These are phyloP conservation scores for Eristalinus sepulchralis DNA, from an alignment of 2,888 invertebrate genomes.

Conservation along the genomic window DNA sequence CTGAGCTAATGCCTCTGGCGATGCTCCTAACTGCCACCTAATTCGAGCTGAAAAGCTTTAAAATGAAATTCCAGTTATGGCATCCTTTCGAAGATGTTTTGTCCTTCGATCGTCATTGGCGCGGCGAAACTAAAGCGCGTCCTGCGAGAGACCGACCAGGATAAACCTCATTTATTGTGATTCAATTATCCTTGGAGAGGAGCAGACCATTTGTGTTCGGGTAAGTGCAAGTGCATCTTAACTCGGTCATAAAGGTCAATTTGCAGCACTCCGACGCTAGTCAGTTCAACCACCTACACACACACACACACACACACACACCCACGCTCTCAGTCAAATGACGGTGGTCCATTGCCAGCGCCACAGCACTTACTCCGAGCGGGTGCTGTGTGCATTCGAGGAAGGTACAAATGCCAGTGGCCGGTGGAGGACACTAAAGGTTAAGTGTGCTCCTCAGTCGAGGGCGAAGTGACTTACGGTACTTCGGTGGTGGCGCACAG, in stretches of 20 bases:
- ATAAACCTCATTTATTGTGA: constrained; percentile 54
- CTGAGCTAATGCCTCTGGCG: neutral
- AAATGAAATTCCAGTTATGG: constrained; percentile 23
- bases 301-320: neutral
- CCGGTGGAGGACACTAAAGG: constrained; percentile 31
- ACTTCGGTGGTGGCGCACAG: constrained; percentile 16
- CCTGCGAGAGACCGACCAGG: neutral
- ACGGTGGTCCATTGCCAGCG: neutral
- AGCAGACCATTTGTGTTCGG: constrained; percentile 40
- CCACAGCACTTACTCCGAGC: neutral
- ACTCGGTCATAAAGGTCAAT: constrained; percentile 52
- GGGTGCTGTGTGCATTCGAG: neutral
- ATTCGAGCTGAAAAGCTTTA: constrained; percentile 1
- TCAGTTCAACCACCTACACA: constrained; percentile 39
- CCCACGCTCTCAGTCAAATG: no score
- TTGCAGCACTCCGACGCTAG: constrained; percentile 49
- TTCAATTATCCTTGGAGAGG: constrained; percentile 60
- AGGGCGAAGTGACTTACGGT: constrained; percentile 46
- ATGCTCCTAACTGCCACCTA: neutral
- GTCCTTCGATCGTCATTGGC: neutral
- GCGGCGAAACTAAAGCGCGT: neutral
- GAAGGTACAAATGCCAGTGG: constrained; percentile 5
- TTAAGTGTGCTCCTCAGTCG: constrained; percentile 48
- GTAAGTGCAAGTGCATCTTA: constrained; percentile 64
- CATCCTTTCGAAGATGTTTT: neutral